These are phyloP conservation scores for Gymnarchus niloticus DNA, from an alignment of 2,113 vertebrate genomes.

Conservation along the genomic window DNA sequence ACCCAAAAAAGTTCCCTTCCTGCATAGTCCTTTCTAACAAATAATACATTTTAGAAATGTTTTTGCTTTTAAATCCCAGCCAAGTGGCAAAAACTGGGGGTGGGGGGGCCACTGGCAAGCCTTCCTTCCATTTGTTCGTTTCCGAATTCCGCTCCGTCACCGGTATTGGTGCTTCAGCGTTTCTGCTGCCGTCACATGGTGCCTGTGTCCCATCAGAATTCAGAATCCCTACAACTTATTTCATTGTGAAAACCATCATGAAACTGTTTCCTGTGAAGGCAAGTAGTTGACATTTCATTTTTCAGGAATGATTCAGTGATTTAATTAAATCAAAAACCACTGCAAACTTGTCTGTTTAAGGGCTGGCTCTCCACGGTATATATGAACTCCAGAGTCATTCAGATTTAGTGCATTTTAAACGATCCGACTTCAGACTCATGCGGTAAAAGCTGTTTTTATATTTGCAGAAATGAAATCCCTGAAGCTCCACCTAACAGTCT, in stretches of 20 bases:
- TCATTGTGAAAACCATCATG: neutral
- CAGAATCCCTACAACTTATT: neutral
- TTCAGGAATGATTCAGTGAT: neutral
- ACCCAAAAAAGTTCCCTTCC: neutral
- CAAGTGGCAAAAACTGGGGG: neutral
- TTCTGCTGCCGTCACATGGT: constrained; percentile 7
- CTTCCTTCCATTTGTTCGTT: neutral
- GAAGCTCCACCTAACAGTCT: neutral
- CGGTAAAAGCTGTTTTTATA: neutral
- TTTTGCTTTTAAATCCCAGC: neutral
- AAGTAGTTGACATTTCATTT: neutral
- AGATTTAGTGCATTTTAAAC: neutral
- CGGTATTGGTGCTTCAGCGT: neutral
- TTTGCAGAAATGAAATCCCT: neutral
- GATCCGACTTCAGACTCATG: neutral
- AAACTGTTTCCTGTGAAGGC: neutral
- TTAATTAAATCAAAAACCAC: neutral
- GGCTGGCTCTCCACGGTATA: too few species aligned
- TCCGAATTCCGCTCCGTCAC: neutral
- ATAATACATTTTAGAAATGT: neutral
- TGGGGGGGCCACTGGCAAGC: neutral
- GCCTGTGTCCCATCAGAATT: constrained; percentile 4
- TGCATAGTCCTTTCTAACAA: neutral
- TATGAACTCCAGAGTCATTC: neutral
- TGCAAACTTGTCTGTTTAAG: too few species aligned